phyloP scores from a whole-genome alignment of 2,113 vertebrate species.

The Planiliza haematocheilus region DNA sequence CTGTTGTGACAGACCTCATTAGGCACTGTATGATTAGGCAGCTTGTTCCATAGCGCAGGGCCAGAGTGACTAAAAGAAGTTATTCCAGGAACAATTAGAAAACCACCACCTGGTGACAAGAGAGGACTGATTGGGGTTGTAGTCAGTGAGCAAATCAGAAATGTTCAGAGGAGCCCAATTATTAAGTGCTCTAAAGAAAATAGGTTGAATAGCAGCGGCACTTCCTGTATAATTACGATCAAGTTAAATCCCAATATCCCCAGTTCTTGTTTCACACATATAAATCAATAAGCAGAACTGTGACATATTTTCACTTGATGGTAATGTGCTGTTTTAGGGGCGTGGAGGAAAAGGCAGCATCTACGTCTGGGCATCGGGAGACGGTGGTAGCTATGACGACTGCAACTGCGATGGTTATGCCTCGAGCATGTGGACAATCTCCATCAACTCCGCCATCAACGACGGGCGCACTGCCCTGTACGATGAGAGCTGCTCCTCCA shows the following conservation, averaged over 20 bases:
- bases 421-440: conserved; percentile 99
- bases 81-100: conserved; percentile 14
- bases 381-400: conserved; percentile 97
- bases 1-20: conserved; percentile 9
- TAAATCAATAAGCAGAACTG: neutral
- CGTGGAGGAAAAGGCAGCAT: conserved; percentile 97
- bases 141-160: conserved; percentile 10
- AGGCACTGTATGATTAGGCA: conserved; percentile 2
- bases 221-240: neutral
- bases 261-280: conserved; percentile 7
- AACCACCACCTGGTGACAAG: conserved; percentile 11
- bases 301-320: conserved; percentile 22
- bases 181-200: conserved; percentile 1
- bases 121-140: conserved; percentile 7
- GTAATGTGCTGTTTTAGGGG: conserved; percentile 83
- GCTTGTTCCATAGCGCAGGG: neutral
- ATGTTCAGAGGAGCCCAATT: conserved; percentile 2
- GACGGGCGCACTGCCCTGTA: conserved; percentile 96
- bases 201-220: neutral
- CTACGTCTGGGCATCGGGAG: conserved; percentile 98
- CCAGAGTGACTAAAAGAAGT: conserved; percentile 11
- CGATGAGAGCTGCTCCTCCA: conserved; percentile 98
- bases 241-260: conserved; percentile 10
- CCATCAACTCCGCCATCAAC: conserved; percentile 99
- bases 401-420: conserved; percentile 99